Percentiles rank a stretch among this genome's conserved stretches.
These are phyloP conservation scores for Oceanodroma tethys DNA, from an alignment of 2,113 vertebrate species.

Conservation along the genomic window DNA sequence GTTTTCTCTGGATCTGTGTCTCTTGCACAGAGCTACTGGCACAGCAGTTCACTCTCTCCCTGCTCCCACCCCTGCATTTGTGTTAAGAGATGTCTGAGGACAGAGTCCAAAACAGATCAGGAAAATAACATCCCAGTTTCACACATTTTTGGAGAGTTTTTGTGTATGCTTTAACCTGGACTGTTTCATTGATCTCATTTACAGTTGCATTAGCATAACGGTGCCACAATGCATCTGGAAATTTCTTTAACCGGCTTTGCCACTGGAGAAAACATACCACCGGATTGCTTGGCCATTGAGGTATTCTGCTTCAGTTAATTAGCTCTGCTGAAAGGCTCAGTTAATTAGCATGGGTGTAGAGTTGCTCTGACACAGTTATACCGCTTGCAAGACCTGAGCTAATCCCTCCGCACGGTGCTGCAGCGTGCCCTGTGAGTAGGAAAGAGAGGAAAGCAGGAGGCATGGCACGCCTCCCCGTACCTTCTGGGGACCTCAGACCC, in stretches of 20 bases:
- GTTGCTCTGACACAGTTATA: background rate
- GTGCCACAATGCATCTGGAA: background rate
- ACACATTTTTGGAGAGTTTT: background rate
- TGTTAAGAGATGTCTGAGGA: background rate
- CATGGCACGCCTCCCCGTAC: rapidly evolving
- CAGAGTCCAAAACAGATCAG: background rate
- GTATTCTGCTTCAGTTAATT: background rate
- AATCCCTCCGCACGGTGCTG: rapidly evolving
- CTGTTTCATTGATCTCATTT: background rate
- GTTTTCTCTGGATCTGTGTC: background rate
- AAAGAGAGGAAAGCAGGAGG: background rate
- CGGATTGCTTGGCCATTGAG: background rate
- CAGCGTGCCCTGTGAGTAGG: rapidly evolving
- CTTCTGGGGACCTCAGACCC: background rate
- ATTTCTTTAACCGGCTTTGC: background rate
- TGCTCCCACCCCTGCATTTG: background rate
- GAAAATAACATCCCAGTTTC: background rate
- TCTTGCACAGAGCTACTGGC: rapidly evolving
- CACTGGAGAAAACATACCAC: background rate
- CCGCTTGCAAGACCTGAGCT: background rate
- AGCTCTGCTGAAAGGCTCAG: background rate
- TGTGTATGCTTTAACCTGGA: background rate
- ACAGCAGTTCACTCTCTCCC: background rate
- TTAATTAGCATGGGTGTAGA: background rate
- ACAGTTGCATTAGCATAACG: background rate